A percentile compares a stretch with the other conserved stretches of the same genome.
Evolutionary conservation across 30 jellyfish, hydroid and myxozoan genomes (phyloP).

Genomic region (Aurelia coerulea): DNA sequence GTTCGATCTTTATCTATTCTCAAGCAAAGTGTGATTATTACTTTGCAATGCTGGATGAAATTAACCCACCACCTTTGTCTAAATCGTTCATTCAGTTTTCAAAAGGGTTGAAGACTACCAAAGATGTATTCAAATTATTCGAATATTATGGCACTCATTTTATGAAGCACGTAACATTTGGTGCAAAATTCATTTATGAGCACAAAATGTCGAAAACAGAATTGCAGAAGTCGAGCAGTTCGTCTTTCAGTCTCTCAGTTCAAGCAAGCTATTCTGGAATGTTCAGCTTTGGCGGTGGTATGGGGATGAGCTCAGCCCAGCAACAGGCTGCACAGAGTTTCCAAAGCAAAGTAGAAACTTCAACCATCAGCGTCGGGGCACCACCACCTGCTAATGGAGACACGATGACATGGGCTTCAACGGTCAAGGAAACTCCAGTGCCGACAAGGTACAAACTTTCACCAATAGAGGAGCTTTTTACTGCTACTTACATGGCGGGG

Average conservation of each 20-base stretch:
- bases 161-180: conserved; percentile 53
- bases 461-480: conserved; percentile 59
- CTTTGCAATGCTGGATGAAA: conserved; percentile 57
- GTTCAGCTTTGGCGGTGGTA: conserved; percentile 42
- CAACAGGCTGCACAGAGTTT: conserved; percentile 42
- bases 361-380: conserved; percentile 74
- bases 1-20: conserved; percentile 42
- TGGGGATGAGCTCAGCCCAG: conserved; percentile 48
- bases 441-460: conserved; percentile 60
- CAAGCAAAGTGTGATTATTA: conserved; percentile 72
- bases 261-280: conserved; percentile 66
- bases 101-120: neutral
- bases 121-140: conserved; percentile 51
- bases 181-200: conserved; percentile 73
- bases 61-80: conserved; percentile 52
- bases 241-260: conserved; percentile 24
- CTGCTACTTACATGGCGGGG: conserved; percentile 43
- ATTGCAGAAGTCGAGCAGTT: conserved; percentile 2
- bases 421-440: conserved; percentile 73
- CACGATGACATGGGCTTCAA: conserved; percentile 74
- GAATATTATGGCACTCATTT: conserved; percentile 71
- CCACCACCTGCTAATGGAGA: conserved; percentile 79
- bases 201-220: conserved; percentile 55
- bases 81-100: conserved; percentile 38
- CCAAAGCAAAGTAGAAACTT: conserved; percentile 49